A percentile compares a stretch with the other conserved stretches of the same genome.
Conservation (phyloP, 2,797 vertebrate genomes). For the Sternotherus odoratus region DNA sequence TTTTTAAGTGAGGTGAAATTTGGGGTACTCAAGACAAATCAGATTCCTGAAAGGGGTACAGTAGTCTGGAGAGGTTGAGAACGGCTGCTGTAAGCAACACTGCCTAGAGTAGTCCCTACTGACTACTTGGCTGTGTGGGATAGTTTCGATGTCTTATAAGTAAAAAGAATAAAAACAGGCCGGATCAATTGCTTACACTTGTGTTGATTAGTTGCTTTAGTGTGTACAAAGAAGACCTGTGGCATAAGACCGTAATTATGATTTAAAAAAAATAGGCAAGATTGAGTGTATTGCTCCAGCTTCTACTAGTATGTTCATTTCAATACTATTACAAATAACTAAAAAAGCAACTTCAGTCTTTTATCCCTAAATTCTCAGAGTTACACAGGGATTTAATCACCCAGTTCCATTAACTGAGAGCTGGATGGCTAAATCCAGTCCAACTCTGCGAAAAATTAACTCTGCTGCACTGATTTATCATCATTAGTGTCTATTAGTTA, state of each 20-base stretch:
- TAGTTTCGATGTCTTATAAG: not conserved
- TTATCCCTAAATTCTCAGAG: slow-evolving; percentile 12
- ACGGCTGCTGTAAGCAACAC: not conserved
- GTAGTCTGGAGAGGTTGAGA: too few relatives aligned
- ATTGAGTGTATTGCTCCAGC: not conserved
- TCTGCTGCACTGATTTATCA: slow-evolving; percentile 68
- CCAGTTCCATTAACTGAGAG: slow-evolving; percentile 22
- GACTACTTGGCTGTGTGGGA: not conserved
- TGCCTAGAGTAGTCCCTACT: not conserved
- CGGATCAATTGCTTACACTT: not conserved
- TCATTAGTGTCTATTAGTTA: slow-evolving; percentile 70
- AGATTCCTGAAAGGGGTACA: too few relatives aligned
- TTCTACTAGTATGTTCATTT: not conserved
- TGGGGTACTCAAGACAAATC: too few relatives aligned
- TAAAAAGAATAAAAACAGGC: not conserved
- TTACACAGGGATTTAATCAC: not conserved
- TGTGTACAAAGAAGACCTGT: not conserved
- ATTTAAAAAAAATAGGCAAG: not conserved
- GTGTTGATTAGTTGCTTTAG: not conserved
- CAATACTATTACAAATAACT: not conserved
- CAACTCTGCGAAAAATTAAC: slow-evolving; percentile 58
- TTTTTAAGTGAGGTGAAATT: too few relatives aligned
- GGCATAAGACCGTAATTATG: not conserved
- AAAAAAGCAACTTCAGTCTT: not conserved
- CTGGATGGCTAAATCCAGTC: slow-evolving; percentile 47